Conservation (phyloP, 2,888 invertebrate genomes). For the Craniophora ligustri region DNA sequence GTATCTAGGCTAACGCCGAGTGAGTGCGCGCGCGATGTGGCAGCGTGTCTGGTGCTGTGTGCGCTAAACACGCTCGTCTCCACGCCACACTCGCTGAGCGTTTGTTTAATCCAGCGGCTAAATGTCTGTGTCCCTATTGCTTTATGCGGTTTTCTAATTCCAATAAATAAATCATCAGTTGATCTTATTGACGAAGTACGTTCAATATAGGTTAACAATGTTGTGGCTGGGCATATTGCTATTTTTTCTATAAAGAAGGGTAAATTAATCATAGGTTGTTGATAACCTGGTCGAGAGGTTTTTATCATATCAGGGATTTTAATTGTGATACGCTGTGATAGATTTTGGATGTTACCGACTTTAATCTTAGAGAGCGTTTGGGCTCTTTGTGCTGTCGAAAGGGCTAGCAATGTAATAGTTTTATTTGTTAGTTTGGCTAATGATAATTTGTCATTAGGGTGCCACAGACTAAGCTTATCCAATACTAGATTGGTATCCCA, state of each 20-base stretch:
- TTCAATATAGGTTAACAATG: not conserved
- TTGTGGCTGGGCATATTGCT: not conserved
- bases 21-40: not conserved
- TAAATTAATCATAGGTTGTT: not conserved
- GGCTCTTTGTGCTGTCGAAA: not conserved
- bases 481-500: not conserved
- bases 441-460: not conserved
- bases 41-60: not conserved
- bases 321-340: not conserved
- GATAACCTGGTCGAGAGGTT: not conserved
- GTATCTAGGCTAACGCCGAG: not conserved
- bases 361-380: not conserved
- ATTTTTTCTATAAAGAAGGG: not conserved
- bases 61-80: not conserved
- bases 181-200: not conserved
- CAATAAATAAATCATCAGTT: not conserved
- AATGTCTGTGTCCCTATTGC: not conserved
- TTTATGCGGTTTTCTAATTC: not conserved
- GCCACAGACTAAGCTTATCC: not conserved
- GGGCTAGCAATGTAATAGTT: not conserved
- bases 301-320: slow-evolving; percentile 1
- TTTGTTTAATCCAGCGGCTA: not conserved
- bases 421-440: not conserved
- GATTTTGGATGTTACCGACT: not conserved
- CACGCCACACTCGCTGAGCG: not conserved